Percentiles rank a stretch among this genome's conserved stretches.
Evolutionary conservation across 2,888 invertebrate species (phyloP).

Genomic region (Axea sp.): DNA sequence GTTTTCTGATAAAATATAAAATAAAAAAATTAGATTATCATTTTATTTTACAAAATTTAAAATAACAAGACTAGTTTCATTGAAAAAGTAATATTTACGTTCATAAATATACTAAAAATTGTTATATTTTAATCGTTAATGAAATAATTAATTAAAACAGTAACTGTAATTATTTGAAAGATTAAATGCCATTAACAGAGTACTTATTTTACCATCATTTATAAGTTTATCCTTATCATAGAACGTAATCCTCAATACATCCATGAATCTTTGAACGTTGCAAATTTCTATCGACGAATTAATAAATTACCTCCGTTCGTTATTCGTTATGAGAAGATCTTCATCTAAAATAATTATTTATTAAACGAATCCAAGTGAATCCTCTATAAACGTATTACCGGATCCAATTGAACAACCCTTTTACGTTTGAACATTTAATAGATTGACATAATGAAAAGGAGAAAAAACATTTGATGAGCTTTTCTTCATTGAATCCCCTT

Average conservation of each 20-base stretch:
- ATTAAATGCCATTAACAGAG: too few species aligned
- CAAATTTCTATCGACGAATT: constrained; percentile 4
- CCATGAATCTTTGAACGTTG: constrained; percentile 9
- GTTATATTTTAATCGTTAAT: too few species aligned
- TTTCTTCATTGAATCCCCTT: constrained; percentile 35
- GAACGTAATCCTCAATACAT: constrained; percentile 4
- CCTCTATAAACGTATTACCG: constrained; percentile 22
- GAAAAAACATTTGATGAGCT: constrained; percentile 35
- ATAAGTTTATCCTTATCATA: constrained; percentile 2
- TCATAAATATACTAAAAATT: too few species aligned
- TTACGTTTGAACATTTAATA: constrained; percentile 46
- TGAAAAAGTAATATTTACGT: too few species aligned
- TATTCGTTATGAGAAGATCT: constrained; percentile 19
- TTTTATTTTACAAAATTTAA: too few species aligned
- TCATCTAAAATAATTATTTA: constrained; percentile 32
- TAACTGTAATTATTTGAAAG: too few species aligned
- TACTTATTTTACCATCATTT: too few species aligned
- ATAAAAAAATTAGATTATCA: too few species aligned
- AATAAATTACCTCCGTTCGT: constrained; percentile 14
- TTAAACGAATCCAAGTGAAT: constrained; percentile 18
- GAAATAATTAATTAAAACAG: too few species aligned
- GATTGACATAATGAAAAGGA: constrained; percentile 23
- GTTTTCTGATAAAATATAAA: too few species aligned
- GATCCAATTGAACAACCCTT: constrained; percentile 34
- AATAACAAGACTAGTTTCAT: too few species aligned